Evolutionary conservation across 1,140 invertebrate species (phyloP).

Genomic region (Drosophila melanogaster): Release_6_plus_ISO1_MT NT_033779.5:2060001-2060500

Average conservation of each 20-base stretch:
- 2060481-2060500: constrained; percentile 22
- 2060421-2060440: constrained; percentile 1
- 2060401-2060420: constrained; percentile 39
- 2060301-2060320: constrained; percentile 36
- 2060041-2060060: constrained; percentile 32
- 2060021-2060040: constrained; percentile 51
- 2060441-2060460: constrained; percentile 25
- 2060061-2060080: constrained; percentile 71
- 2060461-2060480: constrained; percentile 2
- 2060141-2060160: background rate
- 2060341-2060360: constrained; percentile 75
- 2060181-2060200: background rate
- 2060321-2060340: constrained; percentile 48
- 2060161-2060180: background rate
- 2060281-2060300: constrained; percentile 54
- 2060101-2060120: background rate
- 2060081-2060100: constrained; percentile 29
- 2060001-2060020: constrained; percentile 54
- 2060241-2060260: constrained; percentile 4
- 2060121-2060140: background rate
- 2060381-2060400: background rate
- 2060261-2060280: constrained; percentile 73
- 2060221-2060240: background rate
- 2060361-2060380: constrained; percentile 45
- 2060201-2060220: constrained; percentile 9